Evolutionary conservation across 1,140 invertebrate genomes (phyloP), one percentile per base, ranked within the genome.

Genomic region (Saxidomus purpurata): DNA sequence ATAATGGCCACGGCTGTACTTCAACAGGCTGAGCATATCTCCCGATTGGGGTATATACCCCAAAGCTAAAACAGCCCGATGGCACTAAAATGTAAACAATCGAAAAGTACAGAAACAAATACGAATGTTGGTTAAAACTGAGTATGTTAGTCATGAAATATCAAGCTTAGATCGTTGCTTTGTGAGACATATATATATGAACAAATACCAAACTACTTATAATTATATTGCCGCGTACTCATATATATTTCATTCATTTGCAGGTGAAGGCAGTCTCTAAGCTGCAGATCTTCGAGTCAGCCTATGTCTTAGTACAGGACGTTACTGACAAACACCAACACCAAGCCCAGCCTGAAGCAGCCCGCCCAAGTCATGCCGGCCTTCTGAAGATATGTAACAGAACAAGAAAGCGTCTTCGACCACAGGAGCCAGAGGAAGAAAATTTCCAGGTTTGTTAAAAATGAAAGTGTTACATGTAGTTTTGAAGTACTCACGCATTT

Each of bases 301-400:
- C 71, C 8, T 8, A 43, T 13, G 71, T 76, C 15, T 8, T 76
- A 31, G 71, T 76, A 13, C 40, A 43, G n/a, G 6, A 40, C 2
- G 71, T 76, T 25, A 40, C 71, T 1, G n/a, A 76, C 36, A 43
- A 76, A 19, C 36, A 22, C 15, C 47, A 81, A 38, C 6, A 19
- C 0, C 49, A 47, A 55, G 43, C 6, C 28, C 49, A 81, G 34
- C 77, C 77, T 0, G 52, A 63, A 40, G 31, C 11, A 17, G 22
- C 55, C 52, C 15, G 34, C 1, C 31, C 59, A 19, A 63, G 31
- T 25, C 28, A 61, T 6, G 19, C 17, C 3, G 34, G 31, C 2
- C 38, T 82, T 3, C 9, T 61, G 11, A 61, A 63, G 59, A 61
- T 82, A 55, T 59, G 52, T 40, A 82, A 63, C 25, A 28, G 52